These are phyloP conservation scores for Auanema sp. DNA, from an alignment of 2,888 invertebrate genomes.

Conservation along the genomic window DNA sequence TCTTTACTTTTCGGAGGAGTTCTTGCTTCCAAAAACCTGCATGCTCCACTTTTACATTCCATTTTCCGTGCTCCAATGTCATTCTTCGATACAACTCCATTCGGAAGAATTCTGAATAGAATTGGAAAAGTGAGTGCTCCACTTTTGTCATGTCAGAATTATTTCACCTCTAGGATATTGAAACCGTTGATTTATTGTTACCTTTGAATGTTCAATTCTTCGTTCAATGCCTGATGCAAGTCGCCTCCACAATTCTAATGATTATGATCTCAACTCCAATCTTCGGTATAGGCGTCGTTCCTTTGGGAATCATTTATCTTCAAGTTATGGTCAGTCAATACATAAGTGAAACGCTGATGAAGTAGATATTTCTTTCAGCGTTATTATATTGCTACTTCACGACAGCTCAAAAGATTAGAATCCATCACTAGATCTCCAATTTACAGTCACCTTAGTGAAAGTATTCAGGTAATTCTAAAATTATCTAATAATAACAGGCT, in stretches of 20 bases:
- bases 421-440: conserved; percentile 64
- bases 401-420: conserved; percentile 71
- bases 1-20: conserved; percentile 60
- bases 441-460: conserved; percentile 62
- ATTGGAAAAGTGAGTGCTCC: conserved; percentile 56
- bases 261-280: conserved; percentile 62
- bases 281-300: conserved; percentile 58
- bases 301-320: conserved; percentile 56
- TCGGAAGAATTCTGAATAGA: conserved; percentile 60
- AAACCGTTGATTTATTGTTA: conserved; percentile 60
- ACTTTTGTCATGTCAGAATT: background rate
- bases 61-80: conserved; percentile 62
- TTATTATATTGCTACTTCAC: conserved; percentile 89
- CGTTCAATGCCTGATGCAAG: conserved; percentile 58
- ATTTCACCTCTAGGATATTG: conserved; percentile 49
- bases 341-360: background rate
- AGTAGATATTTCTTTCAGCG: conserved; percentile 70
- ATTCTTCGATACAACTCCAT: conserved; percentile 63
- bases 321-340: conserved; percentile 48
- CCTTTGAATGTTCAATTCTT: conserved; percentile 63
- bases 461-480: conserved; percentile 59
- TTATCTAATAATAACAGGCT: no score
- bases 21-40: conserved; percentile 55
- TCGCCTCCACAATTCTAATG: conserved; percentile 59
- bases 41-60: conserved; percentile 58